Base-by-base conservation (phyloP, 2,797 vertebrate species). In the Babyrousa celebensis region DNA sequence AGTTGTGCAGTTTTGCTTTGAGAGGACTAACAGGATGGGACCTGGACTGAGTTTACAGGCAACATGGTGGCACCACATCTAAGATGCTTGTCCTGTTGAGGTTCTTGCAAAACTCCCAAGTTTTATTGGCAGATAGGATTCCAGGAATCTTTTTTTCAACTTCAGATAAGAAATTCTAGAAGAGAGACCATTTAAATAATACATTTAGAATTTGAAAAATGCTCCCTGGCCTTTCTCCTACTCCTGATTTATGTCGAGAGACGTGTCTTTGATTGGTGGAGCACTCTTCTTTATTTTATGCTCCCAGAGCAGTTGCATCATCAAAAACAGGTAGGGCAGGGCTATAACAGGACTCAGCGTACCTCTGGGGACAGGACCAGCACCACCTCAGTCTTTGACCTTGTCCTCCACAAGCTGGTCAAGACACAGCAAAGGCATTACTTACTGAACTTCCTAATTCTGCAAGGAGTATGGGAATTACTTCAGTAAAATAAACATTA, bases 141-240 rank as follows among this genome's bases (percentile, higher is more conserved):
- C 58, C 25, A n/a, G 72, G 58, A 80, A 95, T 54, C 48, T 52
- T 83, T 93, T 89, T 85, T 85, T 20, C 29, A 89, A 74, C 56
- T 52, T 85, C 56, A 94, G 40, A 84, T 78, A 92, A 96, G 84
- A 89, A 92, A 70, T 82, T 89, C 63, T 96, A 67, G 32, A 90
- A 92, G 70, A 94, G 21, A 85, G 48, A 56, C 36, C 36, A 70
- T 71, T 75, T 1, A 5, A 95, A 80, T 6, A 36, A 89, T 48
- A 82, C 23, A 17, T 85, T 65, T 74, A 65, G 85, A 95, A 95
- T 85, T 48, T 63, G 43, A 74, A 85, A 92, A 93, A 82, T 79
- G 62, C 20, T 96, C 5, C 10, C 0, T 85, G 54, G 78, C 43
- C 67, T 89, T 86, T 93, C 56, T 67, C 9, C 63, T 43, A 12